These are phyloP conservation scores for Oceanites oceanicus DNA, from an alignment of 2,113 vertebrate species.

Conservation along the genomic window DNA sequence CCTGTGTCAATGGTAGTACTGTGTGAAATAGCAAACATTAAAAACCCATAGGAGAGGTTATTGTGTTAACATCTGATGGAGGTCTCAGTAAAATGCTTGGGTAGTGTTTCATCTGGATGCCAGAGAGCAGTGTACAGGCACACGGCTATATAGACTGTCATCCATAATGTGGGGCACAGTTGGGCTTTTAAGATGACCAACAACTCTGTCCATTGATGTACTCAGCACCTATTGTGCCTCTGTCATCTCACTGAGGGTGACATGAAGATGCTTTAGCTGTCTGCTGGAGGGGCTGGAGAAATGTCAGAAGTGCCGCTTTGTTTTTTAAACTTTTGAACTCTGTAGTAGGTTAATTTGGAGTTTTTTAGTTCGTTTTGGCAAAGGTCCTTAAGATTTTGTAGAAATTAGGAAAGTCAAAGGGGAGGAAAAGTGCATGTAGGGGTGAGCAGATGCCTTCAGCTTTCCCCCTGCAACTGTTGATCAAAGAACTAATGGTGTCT, in stretches of 20 bases:
- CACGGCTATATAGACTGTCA: rapidly evolving
- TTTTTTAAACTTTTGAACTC: background rate
- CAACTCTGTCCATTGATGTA: rapidly evolving
- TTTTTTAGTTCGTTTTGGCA: background rate
- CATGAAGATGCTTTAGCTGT: background rate
- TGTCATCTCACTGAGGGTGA: too few species aligned
- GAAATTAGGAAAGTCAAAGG: background rate
- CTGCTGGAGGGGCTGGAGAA: background rate
- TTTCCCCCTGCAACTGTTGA: background rate
- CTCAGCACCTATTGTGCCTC: background rate
- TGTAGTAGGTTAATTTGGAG: background rate
- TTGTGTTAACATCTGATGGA: background rate
- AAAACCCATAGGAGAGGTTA: slow-evolving; percentile 20
- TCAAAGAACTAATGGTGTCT: background rate
- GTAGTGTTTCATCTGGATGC: background rate
- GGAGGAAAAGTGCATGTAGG: background rate
- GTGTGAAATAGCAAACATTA: slow-evolving; percentile 24
- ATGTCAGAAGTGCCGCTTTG: rapidly evolving
- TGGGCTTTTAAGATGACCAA: background rate
- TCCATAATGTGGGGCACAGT: rapidly evolving
- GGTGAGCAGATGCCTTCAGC: background rate
- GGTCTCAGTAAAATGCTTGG: background rate
- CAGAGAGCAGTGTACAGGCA: background rate
- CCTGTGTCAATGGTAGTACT: background rate
- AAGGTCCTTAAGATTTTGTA: background rate